These are phyloP conservation scores for Thermophis baileyi DNA, from an alignment of 2,113 vertebrate species.

Conservation along the genomic window DNA sequence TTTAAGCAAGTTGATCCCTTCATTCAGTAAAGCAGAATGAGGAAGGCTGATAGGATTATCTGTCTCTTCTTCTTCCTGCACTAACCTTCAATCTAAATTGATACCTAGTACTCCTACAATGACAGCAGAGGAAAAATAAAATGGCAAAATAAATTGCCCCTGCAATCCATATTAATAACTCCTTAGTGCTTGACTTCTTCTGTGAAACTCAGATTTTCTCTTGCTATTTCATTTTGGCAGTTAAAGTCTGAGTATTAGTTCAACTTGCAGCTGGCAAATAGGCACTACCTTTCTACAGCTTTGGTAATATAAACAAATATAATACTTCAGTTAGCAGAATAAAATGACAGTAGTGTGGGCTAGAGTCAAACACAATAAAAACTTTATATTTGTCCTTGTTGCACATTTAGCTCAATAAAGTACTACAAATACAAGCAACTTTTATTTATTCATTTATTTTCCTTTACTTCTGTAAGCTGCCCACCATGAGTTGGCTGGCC, in stretches of 20 bases:
- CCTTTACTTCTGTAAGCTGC: neutral
- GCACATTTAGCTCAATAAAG: neutral
- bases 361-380: neutral
- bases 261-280: neutral
- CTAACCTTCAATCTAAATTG: conserved; percentile 31
- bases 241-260: neutral
- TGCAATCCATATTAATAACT: conserved; percentile 26
- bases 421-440: neutral
- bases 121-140: conserved; percentile 18
- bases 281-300: neutral
- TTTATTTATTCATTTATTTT: neutral
- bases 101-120: conserved; percentile 22
- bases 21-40: conserved; percentile 30
- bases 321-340: neutral
- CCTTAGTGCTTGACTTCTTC: conserved; percentile 18
- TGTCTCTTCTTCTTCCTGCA: conserved; percentile 15
- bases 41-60: conserved; percentile 32
- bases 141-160: conserved; percentile 21
- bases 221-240: neutral
- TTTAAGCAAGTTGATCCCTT: conserved; percentile 33
- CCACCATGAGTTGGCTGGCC: neutral
- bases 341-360: neutral
- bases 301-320: neutral
- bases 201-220: conserved; percentile 8
- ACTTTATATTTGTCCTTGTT: neutral